Evolutionary conservation across 2,888 invertebrate genomes (phyloP).

Genomic region (Hydrotaea cyrtoneurina): DNA sequence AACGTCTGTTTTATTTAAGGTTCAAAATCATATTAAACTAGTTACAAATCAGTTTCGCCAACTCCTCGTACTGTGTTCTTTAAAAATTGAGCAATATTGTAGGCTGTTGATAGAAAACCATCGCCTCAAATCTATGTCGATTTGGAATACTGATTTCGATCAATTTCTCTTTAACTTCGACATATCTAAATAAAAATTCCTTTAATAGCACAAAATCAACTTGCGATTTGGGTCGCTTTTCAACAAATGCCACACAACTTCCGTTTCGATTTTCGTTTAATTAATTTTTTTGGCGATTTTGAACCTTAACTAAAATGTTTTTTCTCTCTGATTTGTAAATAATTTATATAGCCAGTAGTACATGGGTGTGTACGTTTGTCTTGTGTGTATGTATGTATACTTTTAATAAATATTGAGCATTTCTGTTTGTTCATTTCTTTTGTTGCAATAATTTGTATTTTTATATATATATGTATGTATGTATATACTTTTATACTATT

Average conservation of each 20-base stretch:
- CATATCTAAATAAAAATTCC: too few relatives aligned
- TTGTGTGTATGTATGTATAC: neutral
- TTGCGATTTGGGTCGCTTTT: too few relatives aligned
- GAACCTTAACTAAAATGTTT: neutral
- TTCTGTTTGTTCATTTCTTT: constrained; percentile 20
- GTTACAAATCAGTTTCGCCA: too few relatives aligned
- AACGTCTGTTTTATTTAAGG: neutral
- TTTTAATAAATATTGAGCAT: constrained; percentile 33
- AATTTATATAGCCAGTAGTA: constrained; percentile 10
- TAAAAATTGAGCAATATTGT: too few relatives aligned
- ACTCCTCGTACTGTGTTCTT: too few relatives aligned
- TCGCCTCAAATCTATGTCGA: too few relatives aligned
- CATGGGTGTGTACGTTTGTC: neutral
- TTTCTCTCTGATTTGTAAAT: neutral
- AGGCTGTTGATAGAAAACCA: too few relatives aligned
- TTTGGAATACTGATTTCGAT: too few relatives aligned
- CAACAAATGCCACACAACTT: too few relatives aligned
- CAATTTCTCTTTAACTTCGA: too few relatives aligned
- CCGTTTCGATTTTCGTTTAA: neutral
- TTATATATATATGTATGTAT: constrained; percentile 32
- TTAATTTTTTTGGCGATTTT: neutral
- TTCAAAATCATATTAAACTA: neutral
- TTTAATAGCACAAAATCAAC: too few relatives aligned
- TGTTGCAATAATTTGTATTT: constrained; percentile 20
- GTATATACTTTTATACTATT: constrained; percentile 35